Evolutionary conservation across 2,797 vertebrate genomes (phyloP).

Genomic region (Squalus acanthias): DNA sequence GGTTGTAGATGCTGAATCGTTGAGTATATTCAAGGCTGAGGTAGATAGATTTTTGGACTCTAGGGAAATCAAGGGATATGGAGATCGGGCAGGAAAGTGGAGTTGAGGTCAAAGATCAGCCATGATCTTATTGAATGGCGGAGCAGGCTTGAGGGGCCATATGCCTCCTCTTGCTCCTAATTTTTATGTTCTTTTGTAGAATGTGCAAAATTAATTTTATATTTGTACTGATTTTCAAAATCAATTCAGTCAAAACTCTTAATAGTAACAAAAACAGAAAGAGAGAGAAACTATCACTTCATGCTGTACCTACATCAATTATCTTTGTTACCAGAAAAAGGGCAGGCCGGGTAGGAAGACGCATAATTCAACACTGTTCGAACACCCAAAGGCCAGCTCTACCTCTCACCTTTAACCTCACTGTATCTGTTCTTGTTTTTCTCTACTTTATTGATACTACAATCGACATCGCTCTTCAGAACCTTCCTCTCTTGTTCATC

Average conservation of each 20-base stretch:
- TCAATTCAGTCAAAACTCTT: neutral
- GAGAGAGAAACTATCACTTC: neutral
- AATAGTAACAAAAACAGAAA: neutral
- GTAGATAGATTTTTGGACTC: too few relatives aligned
- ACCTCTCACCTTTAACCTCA: neutral
- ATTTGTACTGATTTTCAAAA: too few relatives aligned
- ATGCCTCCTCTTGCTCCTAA: too few relatives aligned
- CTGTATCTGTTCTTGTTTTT: neutral
- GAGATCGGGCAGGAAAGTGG: too few relatives aligned
- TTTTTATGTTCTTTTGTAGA: neutral
- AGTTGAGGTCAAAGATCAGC: too few relatives aligned
- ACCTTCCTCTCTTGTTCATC: neutral
- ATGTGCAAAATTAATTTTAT: neutral
- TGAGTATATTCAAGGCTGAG: too few relatives aligned
- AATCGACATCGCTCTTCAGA: neutral
- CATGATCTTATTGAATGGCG: too few relatives aligned
- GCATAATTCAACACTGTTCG: neutral
- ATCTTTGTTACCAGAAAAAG: neutral
- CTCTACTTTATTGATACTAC: neutral
- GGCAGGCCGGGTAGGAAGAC: neutral
- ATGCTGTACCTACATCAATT: neutral
- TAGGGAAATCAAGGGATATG: too few relatives aligned
- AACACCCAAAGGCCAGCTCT: neutral
- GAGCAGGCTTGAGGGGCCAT: too few relatives aligned
- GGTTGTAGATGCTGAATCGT: too few relatives aligned